Evolutionary conservation across 2,113 vertebrate genomes (phyloP), one percentile per base, ranked within the genome.

Genomic region (Vidua macroura): DNA sequence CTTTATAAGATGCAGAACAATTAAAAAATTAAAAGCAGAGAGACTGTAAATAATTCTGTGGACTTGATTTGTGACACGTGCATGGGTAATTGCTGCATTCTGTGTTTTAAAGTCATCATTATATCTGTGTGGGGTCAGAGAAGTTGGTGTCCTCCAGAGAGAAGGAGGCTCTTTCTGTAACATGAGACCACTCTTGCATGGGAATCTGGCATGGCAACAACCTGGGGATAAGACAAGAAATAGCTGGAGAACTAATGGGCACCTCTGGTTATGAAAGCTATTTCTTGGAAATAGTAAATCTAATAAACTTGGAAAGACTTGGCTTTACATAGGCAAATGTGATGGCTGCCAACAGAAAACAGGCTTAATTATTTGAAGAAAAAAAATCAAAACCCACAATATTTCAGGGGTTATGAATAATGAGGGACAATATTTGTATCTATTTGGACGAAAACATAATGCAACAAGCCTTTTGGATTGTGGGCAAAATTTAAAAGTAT

Each of bases 1-100:
- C 55, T 87, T 96, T 91, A 84, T 33, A 79, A 44, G 62, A 89
- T 66, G 62, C 37, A 53, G 46, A 90, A 64, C 68, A 56, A 77
- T 33, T 66, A 41, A 33, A 86, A 94, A 96, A 96, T 93, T 88
- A 86, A 88, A 88, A 88, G 52, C 8, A 10, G 49, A 68, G 70
- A 52, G 67, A 59, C 59, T 85, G 64, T 84, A 88, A 94, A 88
- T 74, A 86, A 92, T 70, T 80, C 87, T 92, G n/a, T 20, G 13
- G 72, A 58, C 15, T 27, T 63, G 21, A 24, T 67, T 59, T 51
- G 49, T 86, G 83, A 76, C 68, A 88, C 9, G 31, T 86, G 37
- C 63, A 20, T 13, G 72, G 44, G 30, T 93, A 91, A 90, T 90
- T 93, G 77, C 93, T 93, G 86, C 30, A 7, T 51, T 81, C 69